Evolutionary conservation across 2,113 vertebrate genomes (phyloP), one percentile per base, ranked within the genome.

Genomic region (Nothoprocta pentlandii): DNA sequence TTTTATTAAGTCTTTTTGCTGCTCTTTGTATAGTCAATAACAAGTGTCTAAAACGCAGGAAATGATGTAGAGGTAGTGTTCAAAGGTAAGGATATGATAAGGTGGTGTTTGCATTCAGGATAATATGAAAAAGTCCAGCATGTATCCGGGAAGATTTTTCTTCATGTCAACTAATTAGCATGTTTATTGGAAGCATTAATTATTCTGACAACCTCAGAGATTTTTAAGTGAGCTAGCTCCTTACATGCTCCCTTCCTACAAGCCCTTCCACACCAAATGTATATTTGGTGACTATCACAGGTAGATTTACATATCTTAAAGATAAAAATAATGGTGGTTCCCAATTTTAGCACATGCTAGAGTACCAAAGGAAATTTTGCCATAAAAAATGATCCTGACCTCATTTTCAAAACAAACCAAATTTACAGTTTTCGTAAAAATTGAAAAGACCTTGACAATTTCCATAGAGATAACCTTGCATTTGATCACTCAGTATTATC

Each of bases 1-100:
- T 98, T 98, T 98, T 98, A 98, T 98, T 98, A 98, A 98, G 97
- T 97, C 96, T 95, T 98, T 97, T 96, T 94, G 86, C 94, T 94
- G 93, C 78, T 98, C 96, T 97, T 96, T 97, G 92, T 97, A 96
- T 93, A 96, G 97, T 98, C 97, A 97, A 97, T 98, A 98, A 97
- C 95, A 97, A 97, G 96, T 93, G 89, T 96, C 97, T 98, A 97
- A 98, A 39, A 97, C 75, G 59, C 90, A 95, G 93, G 94, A 96
- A 98, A 98, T 97, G 96, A 97, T 97, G 97, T 96, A 97, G 92
- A 97, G 94, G 95, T 94, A 96, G 94, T 87, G 95, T 97, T 98
- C 95, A 97, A 96, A 97, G 77, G 85, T 92, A 95, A 96, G 94
- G 94, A 96, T 97, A 97, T 96, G 96, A 98, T 98, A 98, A 98